Base-by-base conservation (phyloP, 2,797 vertebrate species). In the Semaprochilodus insignis region DNA sequence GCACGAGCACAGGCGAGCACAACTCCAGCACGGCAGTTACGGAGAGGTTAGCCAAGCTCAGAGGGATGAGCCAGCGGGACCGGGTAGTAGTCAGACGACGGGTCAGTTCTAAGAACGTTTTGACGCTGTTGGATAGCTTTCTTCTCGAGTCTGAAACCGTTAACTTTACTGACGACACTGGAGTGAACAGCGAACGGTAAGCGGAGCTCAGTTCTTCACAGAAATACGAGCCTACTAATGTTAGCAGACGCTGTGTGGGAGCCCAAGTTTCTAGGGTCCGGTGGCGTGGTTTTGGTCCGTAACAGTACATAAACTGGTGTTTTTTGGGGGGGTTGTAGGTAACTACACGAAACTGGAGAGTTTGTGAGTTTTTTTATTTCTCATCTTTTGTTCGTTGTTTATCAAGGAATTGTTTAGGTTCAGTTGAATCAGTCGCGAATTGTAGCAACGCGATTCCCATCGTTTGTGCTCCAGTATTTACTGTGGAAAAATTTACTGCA, bases 121-220 rank as follows among this genome's bases (percentile, higher is more conserved):
- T 14, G 17, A 25, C 21, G 40, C 8, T 23, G n/a, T 81, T 54
- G 83, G 78, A 77, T 74, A 77, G 31, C 51, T 21, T 74, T 72
- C 60, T 74, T 8, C 25, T 48, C 48, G 57, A 60, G 63, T 74
- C 54, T 25, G 52, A 74, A 69, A 36, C 17, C 21, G 54, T 72
- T 11, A 34, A 2, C 14, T 62, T 60, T 13, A 40, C 71, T 25
- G 34, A 31, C 60, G 34, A 31, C 15, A 36, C 34, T 31, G 77
- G 77, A 57, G n/a, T 54, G 51, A 63, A 63, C 27, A 36, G 48
- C n/a, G 51, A 59, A 78, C 74, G 86, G 86, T 87, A 85, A 70
- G 86, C 80, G 77, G 57, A 63, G 0, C 31, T 21, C 23, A 16
- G 1, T 27, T 17, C 40, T 70, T 13, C 17, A 40, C 67, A 48